Base-by-base conservation (phyloP, 2,888 invertebrate genomes). In the Penaeus monodon region DNA sequence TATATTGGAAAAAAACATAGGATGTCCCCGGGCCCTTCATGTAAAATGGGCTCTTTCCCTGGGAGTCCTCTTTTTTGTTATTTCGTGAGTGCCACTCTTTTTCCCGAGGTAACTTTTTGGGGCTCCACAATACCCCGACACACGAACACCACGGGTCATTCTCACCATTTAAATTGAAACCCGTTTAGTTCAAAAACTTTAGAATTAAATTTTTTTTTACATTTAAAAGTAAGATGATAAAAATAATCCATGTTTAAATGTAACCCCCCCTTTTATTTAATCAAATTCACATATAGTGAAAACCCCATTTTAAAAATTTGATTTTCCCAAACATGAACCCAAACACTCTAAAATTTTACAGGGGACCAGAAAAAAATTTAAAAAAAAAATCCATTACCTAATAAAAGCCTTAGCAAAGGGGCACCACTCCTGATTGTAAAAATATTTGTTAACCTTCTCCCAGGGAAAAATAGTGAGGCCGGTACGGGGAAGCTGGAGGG, bases 81-180 rank as follows among this genome's bases (percentile, higher is more conserved):
- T 93, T 95, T 0, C 95, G 91, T 95, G 94, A 0, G 95, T 24
- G 95, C 95, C 92, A 94, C 94, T 96, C 96, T 85, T 94, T 93
- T 38, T 92, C 93, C 96, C 96, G 29, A 94, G 92, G 91, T 96
- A 96, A 85, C 95, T 94, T 92, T 96, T 96, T 0, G 95, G 95
- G 95, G 95, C 93, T 96, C 96, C 1, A 96, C 95, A 90, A 96
- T 95, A 90, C 27, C 95, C 95, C 91, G 93, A 94, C 38, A 95
- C 90, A 24, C 93, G 94, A 24, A 88, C 89, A 91, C 93, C 92
- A 24, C 93, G 93, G 77, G 94, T 90, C 91, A 92, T 92, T 76
- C 95, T 92, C 24, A 95, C 94, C 49, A 96, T n/a, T n/a, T 91
- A 70, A 94, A 91, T 92, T 89, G 88, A n/a, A n/a, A 65, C 89